Evolutionary conservation across 2,113 vertebrate species (phyloP).

Genomic region (Oostethus manadensis): DNA sequence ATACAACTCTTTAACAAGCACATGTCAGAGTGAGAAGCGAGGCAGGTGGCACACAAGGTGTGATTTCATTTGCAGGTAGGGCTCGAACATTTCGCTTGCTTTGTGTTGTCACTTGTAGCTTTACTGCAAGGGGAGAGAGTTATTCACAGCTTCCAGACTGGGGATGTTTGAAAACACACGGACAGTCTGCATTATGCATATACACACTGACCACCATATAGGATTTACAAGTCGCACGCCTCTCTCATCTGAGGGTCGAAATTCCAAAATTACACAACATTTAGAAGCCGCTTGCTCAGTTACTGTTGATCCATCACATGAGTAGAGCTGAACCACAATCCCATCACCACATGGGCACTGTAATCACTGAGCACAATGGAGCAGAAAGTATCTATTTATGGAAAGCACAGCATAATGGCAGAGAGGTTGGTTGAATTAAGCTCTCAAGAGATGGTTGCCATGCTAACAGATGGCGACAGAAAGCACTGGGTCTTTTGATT

Average conservation of each 20-base stretch:
- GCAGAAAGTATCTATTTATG: conserved; percentile 41
- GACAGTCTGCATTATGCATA: conserved; percentile 37
- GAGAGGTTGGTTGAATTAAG: conserved; percentile 31
- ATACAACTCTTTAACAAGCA: background rate
- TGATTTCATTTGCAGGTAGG: conserved; percentile 20
- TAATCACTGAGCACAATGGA: conserved; percentile 51
- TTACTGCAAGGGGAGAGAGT: conserved; percentile 11
- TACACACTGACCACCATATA: conserved; percentile 7
- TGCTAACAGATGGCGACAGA: conserved; percentile 29
- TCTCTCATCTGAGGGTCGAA: background rate
- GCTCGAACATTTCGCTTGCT: conserved; percentile 17
- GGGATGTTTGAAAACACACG: conserved; percentile 18
- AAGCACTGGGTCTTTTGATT: background rate
- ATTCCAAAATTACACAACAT: background rate
- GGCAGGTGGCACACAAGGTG: conserved; percentile 19
- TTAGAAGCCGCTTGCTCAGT: conserved; percentile 10
- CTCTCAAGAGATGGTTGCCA: conserved; percentile 41
- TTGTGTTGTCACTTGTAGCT: conserved; percentile 24
- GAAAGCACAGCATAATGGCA: conserved; percentile 38
- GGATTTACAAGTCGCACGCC: conserved; percentile 9
- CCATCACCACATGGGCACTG: conserved; percentile 7
- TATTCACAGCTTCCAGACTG: conserved; percentile 22
- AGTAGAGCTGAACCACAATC: conserved; percentile 15
- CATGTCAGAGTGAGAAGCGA: conserved; percentile 6
- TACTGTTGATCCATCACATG: conserved; percentile 24